phyloP scores from a whole-genome alignment of 30 jellyfish, hydroid and myxozoan genomes.

The Euphysa ruthae region DNA sequence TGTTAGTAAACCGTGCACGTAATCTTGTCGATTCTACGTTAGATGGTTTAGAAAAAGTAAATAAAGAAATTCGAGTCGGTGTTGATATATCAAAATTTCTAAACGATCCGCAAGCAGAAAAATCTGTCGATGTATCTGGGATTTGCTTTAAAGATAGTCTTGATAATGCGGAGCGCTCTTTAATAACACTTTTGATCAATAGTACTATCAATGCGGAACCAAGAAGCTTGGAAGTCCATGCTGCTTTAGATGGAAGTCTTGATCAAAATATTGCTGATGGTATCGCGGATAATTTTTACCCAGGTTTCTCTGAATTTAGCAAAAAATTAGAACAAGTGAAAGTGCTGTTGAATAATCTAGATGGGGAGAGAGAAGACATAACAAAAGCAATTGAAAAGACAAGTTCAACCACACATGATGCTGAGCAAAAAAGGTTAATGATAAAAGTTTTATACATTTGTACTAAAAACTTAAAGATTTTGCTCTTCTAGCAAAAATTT shows the following conservation, averaged over 20 bases:
- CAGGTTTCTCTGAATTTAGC: constrained; percentile 48
- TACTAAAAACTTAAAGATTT: neutral
- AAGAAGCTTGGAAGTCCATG: constrained; percentile 8
- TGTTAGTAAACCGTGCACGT: constrained; percentile 51
- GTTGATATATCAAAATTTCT: constrained; percentile 38
- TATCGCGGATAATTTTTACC: constrained; percentile 28
- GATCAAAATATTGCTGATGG: constrained; percentile 51
- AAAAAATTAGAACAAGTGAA: constrained; percentile 20
- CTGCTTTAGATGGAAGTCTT: constrained; percentile 41
- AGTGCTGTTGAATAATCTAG: constrained; percentile 46
- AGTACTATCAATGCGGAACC: constrained; percentile 16
- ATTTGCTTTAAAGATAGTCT: constrained; percentile 48
- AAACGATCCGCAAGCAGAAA: constrained; percentile 21
- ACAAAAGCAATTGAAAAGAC: constrained; percentile 43
- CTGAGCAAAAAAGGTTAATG: constrained; percentile 27
- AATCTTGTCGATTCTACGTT: constrained; percentile 49
- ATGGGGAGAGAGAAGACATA: constrained; percentile 28
- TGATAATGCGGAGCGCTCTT: constrained; percentile 42
- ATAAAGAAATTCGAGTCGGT: constrained; percentile 50
- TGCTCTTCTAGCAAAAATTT: neutral
- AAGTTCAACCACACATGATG: neutral
- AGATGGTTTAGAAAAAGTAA: constrained; percentile 45
- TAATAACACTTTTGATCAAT: constrained; percentile 28
- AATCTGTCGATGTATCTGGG: constrained; percentile 28
- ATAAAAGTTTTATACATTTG: neutral